Evolutionary conservation across 2,888 invertebrate genomes (phyloP), one percentile per base, ranked within the genome.

Genomic region (Cartodere bifasciata): DNA sequence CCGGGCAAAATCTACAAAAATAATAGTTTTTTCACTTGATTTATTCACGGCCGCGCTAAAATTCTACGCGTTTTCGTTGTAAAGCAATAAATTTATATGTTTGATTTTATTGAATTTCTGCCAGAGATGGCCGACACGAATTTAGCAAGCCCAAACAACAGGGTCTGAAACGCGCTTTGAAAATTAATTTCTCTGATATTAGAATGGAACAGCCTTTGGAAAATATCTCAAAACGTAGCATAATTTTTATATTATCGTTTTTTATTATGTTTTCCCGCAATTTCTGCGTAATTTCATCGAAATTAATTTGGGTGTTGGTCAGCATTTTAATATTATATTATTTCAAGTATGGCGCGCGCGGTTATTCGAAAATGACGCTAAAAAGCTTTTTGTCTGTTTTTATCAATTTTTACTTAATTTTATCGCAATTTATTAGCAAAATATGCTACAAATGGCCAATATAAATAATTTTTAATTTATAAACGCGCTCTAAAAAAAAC

Each of bases 301-400:
- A 57, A 57, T 55, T 49, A 53, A 59, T 56, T 58, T 53, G 56
- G 58, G 58, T 58, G 57, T 55, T 48, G 54, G 38, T 53, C 40
- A 37, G 44, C 44, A 53, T 57, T 55, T 56, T 57, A 56, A 58
- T 58, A 55, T 55, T 55, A 45, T 50, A 55, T 55, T 55, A 55
- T 56, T 52, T 57, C 53, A 48, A 53, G 52, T 40, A 51, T 53
- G 51, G 54, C 55, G 55, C 53, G 52, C 53, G 53, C 53, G 54
- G 49, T n/a, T 13, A 9, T 23, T 16, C 25, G 2, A 24, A 20
- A 17, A 16, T 17, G 16, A 16, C 2, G 3, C 9, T 27, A 4
- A 3, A n/a, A 7, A 15, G 7, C 2, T 21, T 32, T 33, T 17
- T 25, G 17, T 24, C 29, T 34, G 37, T 35, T 31, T 25, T 22